Percentiles rank a stretch among this genome's conserved stretches.
Evolutionary conservation across 2,888 invertebrate genomes (phyloP).

Genomic region (Tetranychus piercei): DNA sequence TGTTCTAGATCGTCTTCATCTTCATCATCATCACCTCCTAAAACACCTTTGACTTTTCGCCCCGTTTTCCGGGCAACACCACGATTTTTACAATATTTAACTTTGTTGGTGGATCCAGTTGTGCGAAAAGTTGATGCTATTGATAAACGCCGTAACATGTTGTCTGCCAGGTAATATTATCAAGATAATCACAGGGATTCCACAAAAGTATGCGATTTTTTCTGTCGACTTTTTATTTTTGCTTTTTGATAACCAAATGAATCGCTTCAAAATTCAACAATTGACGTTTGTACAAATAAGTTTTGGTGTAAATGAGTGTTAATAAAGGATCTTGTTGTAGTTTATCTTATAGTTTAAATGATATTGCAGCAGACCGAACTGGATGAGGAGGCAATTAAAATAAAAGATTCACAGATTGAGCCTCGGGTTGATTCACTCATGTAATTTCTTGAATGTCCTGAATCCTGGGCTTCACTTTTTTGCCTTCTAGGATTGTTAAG

Average conservation of each 20-base stretch:
- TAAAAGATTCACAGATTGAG: neutral
- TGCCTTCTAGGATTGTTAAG: neutral
- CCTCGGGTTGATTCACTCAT: neutral
- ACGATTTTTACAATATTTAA: slow-evolving; percentile 9
- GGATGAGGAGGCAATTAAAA: neutral
- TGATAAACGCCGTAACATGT: neutral
- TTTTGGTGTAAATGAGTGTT: neutral
- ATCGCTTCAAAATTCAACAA: neutral
- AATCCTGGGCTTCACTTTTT: neutral
- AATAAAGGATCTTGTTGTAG: neutral
- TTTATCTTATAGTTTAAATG: neutral
- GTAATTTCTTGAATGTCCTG: neutral
- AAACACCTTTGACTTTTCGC: neutral
- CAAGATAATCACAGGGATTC: too few species aligned
- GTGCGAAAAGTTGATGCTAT: neutral
- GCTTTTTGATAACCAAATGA: neutral
- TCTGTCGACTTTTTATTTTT: neutral
- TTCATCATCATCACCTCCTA: slow-evolving; percentile 1
- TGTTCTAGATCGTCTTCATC: slow-evolving; percentile 4
- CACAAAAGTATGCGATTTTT: too few species aligned
- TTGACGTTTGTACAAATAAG: neutral
- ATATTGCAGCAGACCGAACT: neutral
- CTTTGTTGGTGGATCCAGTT: neutral
- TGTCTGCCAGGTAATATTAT: too few species aligned
- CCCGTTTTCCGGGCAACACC: slow-evolving; percentile 4